phyloP scores from a whole-genome alignment of 2,888 invertebrate genomes.

The Chalcis sispes region DNA sequence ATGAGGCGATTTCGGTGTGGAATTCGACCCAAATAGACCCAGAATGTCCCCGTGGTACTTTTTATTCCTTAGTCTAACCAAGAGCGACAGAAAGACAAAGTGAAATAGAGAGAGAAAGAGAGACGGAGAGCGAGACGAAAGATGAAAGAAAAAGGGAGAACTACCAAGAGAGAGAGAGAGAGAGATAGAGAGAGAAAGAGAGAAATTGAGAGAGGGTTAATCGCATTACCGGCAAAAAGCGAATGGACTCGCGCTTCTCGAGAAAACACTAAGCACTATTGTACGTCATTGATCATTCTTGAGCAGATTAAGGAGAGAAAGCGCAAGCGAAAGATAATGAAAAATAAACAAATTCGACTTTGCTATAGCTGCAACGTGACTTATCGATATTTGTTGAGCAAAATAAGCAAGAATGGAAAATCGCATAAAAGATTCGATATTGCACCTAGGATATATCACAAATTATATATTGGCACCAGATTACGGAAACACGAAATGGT shows the following conservation, averaged over 20 bases:
- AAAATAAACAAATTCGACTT: no score
- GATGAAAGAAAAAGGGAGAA: background rate
- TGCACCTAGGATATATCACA: no score
- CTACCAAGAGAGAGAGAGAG: background rate
- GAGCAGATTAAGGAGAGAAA: background rate
- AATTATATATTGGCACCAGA: no score
- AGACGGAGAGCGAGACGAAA: background rate
- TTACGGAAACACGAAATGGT: no score
- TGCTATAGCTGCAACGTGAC: no score
- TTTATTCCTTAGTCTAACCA: constrained; percentile 11
- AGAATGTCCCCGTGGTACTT: background rate
- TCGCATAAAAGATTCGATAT: no score
- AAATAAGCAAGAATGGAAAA: no score
- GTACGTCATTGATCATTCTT: constrained; percentile 26
- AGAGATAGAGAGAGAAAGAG: background rate
- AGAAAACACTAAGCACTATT: background rate
- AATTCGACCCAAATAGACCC: constrained; percentile 10
- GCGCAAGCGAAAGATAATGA: no score
- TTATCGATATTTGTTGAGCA: no score
- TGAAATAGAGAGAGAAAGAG: background rate
- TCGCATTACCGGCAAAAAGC: constrained; percentile 30
- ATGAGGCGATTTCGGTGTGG: constrained; percentile 19
- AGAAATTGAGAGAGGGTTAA: constrained; percentile 6
- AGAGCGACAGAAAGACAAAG: background rate
- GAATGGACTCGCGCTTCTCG: background rate